Evolutionary conservation across 2,888 invertebrate species (phyloP), one percentile per base, ranked within the genome.

Genomic region (Augochlorella aurata): DNA sequence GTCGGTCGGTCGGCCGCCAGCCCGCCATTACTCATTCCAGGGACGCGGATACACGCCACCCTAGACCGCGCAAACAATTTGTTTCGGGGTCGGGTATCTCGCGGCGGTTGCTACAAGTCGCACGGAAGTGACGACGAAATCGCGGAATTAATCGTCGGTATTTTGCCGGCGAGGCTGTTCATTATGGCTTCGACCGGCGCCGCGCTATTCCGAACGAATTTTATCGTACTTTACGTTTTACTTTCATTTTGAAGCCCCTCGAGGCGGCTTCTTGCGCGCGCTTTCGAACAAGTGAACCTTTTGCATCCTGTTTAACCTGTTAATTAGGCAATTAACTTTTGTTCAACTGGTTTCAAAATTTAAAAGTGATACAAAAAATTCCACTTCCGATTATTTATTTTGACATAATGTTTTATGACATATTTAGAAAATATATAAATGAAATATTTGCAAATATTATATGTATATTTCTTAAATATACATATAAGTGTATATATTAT

Each of bases 41-140:
- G 83, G 84, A 79, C 82, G 82, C 79, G 86, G 83, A 72, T 81
- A 73, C 82, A 81, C 77, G 87, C 81, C 89, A 88, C 83, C 86
- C 89, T 72, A 85, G 83, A 79, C 85, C 86, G 89, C 80, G 88
- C 88, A 89, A 87, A 89, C 89, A 89, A 89, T 89, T 89, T 90
- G 89, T 89, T 89, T 88, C 83, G 79, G 76, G 74, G 75, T 71
- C 61, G 78, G 79, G 86, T 80, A 85, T 88, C 88, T 89, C 88
- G 83, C 88, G 87, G 87, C 83, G 77, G 83, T 84, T 79, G 77
- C 82, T 81, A 74, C 87, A 89, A 87, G 82, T 88, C 82, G 81
- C 79, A 69, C 84, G 81, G 82, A 87, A 88, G 85, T 83, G 84
- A 87, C 84, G 87, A 88, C 84, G 87, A 90, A 87, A 87, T 89